Conservation (phyloP, 2,888 invertebrate genomes). For the Habrosyne pyritoides region DNA sequence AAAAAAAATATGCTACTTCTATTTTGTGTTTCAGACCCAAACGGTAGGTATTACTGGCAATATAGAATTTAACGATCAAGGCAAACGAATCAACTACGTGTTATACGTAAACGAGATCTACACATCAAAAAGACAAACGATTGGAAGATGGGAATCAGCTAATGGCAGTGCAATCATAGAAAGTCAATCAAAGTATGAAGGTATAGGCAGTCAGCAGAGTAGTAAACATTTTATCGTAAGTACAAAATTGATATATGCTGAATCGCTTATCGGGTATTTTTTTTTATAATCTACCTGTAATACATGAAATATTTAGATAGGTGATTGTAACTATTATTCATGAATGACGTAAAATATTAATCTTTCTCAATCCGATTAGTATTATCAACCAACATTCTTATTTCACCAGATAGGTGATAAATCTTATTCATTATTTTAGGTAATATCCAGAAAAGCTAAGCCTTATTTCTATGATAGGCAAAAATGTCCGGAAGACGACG, state of each 20-base stretch:
- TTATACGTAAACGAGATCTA: conserved; percentile 86
- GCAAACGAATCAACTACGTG: conserved; percentile 87
- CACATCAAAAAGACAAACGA: conserved; percentile 45
- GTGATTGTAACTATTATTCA: too few species aligned
- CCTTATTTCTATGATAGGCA: conserved; percentile 89
- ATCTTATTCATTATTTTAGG: conserved; percentile 36
- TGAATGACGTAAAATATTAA: too few species aligned
- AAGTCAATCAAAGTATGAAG: conserved; percentile 71
- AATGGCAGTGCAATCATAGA: conserved; percentile 82
- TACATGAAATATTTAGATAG: too few species aligned
- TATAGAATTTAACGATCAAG: conserved; percentile 87
- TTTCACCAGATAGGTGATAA: not conserved
- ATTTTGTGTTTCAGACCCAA: conserved; percentile 79
- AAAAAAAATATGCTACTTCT: too few species aligned
- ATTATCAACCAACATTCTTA: not conserved
- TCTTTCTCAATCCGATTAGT: too few species aligned
- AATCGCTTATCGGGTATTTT: too few species aligned
- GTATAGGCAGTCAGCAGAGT: conserved; percentile 76
- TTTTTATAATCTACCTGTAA: too few species aligned
- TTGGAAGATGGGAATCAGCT: conserved; percentile 64
- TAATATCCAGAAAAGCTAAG: conserved; percentile 87
- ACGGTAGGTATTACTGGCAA: conserved; percentile 87
- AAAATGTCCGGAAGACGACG: conserved; percentile 47
- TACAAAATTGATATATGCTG: conserved; percentile 15
- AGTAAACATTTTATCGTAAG: conserved; percentile 87